Evolutionary conservation across 2,797 vertebrate species (phyloP).

Genomic region (Chaenodraco wilsoni): DNA sequence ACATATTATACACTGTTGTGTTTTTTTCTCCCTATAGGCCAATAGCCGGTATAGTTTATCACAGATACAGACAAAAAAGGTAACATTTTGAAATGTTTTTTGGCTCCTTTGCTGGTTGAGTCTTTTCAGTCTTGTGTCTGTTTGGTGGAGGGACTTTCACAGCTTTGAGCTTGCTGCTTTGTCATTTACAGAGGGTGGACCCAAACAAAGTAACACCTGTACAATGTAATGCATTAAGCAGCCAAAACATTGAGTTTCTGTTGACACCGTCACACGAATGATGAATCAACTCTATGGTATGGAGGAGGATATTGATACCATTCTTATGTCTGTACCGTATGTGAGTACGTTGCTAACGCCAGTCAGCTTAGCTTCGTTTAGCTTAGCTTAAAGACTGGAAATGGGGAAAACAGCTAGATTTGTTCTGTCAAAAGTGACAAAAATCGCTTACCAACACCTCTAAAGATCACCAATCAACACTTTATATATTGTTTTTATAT

Average conservation of each 20-base stretch:
- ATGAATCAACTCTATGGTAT: background rate
- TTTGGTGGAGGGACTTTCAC: constrained; percentile 64
- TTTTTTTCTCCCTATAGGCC: constrained; percentile 73
- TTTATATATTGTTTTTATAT: background rate
- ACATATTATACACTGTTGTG: constrained; percentile 28
- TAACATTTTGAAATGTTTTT: constrained; percentile 61
- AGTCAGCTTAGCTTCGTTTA: too few species aligned
- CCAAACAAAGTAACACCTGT: constrained; percentile 37
- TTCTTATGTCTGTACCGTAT: background rate
- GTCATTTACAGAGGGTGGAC: constrained; percentile 23
- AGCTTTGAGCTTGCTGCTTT: constrained; percentile 49
- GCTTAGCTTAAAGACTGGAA: too few species aligned
- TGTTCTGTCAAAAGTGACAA: background rate
- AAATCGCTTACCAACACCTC: background rate
- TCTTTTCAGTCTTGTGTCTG: constrained; percentile 30
- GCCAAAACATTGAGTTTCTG: background rate
- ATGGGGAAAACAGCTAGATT: too few species aligned
- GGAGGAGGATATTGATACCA: background rate
- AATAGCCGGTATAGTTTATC: constrained; percentile 83
- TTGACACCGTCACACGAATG: background rate
- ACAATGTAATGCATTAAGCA: background rate
- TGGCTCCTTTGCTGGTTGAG: constrained; percentile 32
- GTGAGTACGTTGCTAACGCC: too few species aligned
- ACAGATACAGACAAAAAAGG: constrained; percentile 80
- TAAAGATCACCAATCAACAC: background rate